phyloP scores from a whole-genome alignment of 2,888 invertebrate species.

The Parnassius smintheus region DNA sequence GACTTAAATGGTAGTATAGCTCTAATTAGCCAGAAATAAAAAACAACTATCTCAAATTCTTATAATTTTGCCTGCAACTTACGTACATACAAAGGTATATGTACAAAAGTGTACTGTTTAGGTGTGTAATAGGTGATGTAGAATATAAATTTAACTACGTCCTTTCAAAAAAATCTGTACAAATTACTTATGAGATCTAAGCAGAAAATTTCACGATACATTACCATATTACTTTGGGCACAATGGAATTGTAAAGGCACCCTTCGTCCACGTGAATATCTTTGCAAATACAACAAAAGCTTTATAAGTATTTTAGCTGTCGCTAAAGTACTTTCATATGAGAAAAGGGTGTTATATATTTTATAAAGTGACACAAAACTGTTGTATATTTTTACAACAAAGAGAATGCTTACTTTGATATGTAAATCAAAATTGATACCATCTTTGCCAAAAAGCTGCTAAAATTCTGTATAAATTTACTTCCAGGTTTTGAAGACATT shows the following conservation, averaged over 20 bases:
- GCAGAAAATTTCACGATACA: too few relatives aligned
- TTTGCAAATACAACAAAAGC: neutral
- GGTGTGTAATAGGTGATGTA: too few relatives aligned
- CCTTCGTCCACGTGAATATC: neutral
- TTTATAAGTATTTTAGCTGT: neutral
- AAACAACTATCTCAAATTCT: too few relatives aligned
- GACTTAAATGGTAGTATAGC: too few relatives aligned
- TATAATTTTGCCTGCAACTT: too few relatives aligned
- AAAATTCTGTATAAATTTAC: constrained; percentile 10
- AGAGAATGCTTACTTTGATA: constrained; percentile 21
- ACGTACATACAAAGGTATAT: too few relatives aligned
- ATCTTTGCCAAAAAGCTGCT: constrained; percentile 13
- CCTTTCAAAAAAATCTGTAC: neutral
- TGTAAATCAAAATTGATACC: constrained; percentile 20
- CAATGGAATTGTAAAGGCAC: neutral
- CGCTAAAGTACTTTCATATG: neutral
- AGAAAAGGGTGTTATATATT: constrained; percentile 6
- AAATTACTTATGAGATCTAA: neutral
- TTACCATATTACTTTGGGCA: too few relatives aligned
- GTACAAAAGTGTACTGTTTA: too few relatives aligned
- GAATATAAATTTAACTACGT: too few relatives aligned
- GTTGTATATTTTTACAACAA: constrained; percentile 19
- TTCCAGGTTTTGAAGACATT: neutral
- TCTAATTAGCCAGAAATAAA: too few relatives aligned
- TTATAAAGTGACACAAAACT: constrained; percentile 16